phyloP scores from a whole-genome alignment of 2,113 vertebrate genomes.

The Chunga burmeisteri region DNA sequence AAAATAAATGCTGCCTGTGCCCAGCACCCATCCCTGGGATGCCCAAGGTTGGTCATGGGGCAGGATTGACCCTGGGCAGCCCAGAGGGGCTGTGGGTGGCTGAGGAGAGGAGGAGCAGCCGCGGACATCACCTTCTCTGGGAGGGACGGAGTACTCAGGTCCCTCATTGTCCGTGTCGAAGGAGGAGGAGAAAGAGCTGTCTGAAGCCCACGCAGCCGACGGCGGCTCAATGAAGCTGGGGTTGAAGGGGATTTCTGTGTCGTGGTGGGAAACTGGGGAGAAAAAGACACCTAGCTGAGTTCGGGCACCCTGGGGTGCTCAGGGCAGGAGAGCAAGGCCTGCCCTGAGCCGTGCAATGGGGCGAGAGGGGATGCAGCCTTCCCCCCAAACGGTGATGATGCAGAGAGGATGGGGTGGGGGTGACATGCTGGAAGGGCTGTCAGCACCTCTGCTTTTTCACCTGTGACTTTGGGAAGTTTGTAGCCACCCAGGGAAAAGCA shows the following conservation, averaged over 20 bases:
- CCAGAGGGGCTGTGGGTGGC: neutral
- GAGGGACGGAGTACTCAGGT: slow-evolving; percentile 86
- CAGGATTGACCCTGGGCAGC: neutral
- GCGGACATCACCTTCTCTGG: slow-evolving; percentile 82
- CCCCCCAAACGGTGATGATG: fast-evolving
- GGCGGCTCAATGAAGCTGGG: slow-evolving; percentile 96
- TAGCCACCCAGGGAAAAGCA: slow-evolving; percentile 83
- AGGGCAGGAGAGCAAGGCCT: fast-evolving
- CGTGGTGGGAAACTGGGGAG: slow-evolving; percentile 89
- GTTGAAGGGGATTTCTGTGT: slow-evolving; percentile 91
- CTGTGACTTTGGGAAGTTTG: slow-evolving; percentile 92
- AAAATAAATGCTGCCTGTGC: neutral
- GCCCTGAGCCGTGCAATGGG: fast-evolving
- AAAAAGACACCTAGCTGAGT: neutral
- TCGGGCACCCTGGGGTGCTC: fast-evolving
- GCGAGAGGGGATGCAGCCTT: fast-evolving
- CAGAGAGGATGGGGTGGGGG: neutral
- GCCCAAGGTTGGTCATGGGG: fast-evolving
- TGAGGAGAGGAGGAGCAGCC: neutral
- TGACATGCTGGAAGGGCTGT: neutral
- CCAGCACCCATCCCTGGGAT: neutral
- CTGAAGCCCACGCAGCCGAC: slow-evolving; percentile 87
- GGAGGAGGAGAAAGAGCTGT: slow-evolving; percentile 88
- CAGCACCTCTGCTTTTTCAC: slow-evolving; percentile 56
- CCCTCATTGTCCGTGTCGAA: slow-evolving; percentile 85